Base-by-base conservation (phyloP, 1,140 invertebrate genomes). In the Aplysia californica region DNA sequence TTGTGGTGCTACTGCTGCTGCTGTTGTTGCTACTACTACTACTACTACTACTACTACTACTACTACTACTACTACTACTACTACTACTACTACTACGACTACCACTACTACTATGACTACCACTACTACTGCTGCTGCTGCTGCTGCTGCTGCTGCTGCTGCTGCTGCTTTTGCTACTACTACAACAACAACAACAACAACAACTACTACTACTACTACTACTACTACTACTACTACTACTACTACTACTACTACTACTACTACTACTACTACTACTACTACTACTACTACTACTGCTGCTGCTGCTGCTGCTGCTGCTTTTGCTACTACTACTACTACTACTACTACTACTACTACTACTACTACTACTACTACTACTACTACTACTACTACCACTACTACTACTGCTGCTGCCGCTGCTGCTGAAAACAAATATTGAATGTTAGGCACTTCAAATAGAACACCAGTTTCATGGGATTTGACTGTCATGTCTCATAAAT, bases 201-300 rank as follows among this genome's bases (percentile, higher is more conserved):
- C 59, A 20, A 61, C 59, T 61, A 61, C 59, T 61, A 61, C 59
- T 61, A 61, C 59, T 61, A 61, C 59, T 61, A 61, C 59, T 61
- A 61, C 59, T 61, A 61, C 59, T 61, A 61, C 59, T 61, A 61
- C 59, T 61, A 61, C 59, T 61, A 61, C 59, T 61, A 61, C 59
- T 61, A 61, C 59, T 61, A 61, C 59, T 61, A 61, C 59, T 61
- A 61, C 59, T 61, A 61, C 59, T 61, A 61, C 59, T 61, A 61
- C 59, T 61, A 61, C 59, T 61, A 61, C 59, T 20, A 61, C 59
- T 20, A 61, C 59, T 61, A 61, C 59, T 61, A 61, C 59, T 61
- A 61, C 59, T 61, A 61, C 59, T 61, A 61, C 59, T 61, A 61
- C 59, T 61, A 61, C 59, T 61, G 29, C 59, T 61, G 29, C 59